These are phyloP conservation scores for Smutsia temminckii DNA, from an alignment of 2,797 vertebrate genomes.

Conservation along the genomic window DNA sequence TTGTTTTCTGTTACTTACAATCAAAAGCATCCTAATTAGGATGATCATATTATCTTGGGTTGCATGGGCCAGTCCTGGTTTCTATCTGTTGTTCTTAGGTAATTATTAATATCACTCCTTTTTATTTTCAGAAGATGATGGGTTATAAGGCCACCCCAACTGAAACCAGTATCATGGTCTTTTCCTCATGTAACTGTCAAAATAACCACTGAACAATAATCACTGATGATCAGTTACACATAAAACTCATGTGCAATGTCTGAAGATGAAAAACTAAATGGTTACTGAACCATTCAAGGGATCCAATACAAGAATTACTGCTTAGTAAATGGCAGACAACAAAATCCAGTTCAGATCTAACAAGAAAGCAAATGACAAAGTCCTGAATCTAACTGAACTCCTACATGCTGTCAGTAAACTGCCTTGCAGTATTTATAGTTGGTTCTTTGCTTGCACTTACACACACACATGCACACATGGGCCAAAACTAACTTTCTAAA, in stretches of 20 bases:
- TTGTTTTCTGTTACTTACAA: slow-evolving; percentile 55
- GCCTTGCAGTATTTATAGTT: background rate
- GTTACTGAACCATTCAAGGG: background rate
- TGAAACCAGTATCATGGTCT: background rate
- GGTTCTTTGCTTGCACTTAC: background rate
- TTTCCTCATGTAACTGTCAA: slow-evolving; percentile 27
- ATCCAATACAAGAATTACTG: background rate
- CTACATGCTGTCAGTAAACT: background rate
- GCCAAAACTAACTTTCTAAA: slow-evolving; percentile 33
- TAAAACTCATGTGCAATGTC: slow-evolving; percentile 13
- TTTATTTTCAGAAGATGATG: background rate
- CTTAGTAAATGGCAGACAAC: background rate
- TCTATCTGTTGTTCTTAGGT: slow-evolving; percentile 22
- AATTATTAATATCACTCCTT: slow-evolving; percentile 22
- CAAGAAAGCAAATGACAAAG: slow-evolving; percentile 7
- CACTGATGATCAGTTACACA: background rate
- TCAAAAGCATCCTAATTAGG: slow-evolving; percentile 19
- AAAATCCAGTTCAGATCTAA: slow-evolving; percentile 31
- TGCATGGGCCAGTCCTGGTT: background rate
- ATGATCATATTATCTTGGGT: background rate
- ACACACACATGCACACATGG: background rate
- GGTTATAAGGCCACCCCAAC: background rate
- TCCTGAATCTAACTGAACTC: background rate
- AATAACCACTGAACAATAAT: slow-evolving; percentile 32
- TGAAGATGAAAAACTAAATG: slow-evolving; percentile 26